Percentiles rank a stretch among this genome's conserved stretches.
Evolutionary conservation across 30 jellyfish, hydroid and myxozoan species (phyloP).

Genomic region (Aurelia coerulea): DNA sequence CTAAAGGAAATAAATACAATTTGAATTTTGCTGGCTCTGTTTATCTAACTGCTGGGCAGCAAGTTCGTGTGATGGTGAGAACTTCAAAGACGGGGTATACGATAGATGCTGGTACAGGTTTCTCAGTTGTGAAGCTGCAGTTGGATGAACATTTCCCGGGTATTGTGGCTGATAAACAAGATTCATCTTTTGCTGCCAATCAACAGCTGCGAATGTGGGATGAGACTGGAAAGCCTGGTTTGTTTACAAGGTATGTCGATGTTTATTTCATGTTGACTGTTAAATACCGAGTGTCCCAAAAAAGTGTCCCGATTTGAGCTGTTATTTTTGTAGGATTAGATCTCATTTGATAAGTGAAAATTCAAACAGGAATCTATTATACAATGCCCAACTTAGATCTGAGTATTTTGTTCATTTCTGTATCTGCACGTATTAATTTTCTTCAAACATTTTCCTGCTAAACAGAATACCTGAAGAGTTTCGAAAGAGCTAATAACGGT

Average conservation of each 20-base stretch:
- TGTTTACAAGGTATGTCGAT: slow-evolving; percentile 64
- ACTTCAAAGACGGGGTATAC: slow-evolving; percentile 36
- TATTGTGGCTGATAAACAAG: slow-evolving; percentile 64
- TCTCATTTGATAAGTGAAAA: too few species aligned
- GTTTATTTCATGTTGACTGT: too few species aligned
- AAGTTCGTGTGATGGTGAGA: slow-evolving; percentile 59
- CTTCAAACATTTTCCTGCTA: too few species aligned
- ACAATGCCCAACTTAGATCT: too few species aligned
- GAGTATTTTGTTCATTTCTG: too few species aligned
- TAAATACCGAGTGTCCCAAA: too few species aligned
- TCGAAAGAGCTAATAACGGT: too few species aligned
- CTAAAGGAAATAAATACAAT: slow-evolving; percentile 32
- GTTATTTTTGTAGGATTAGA: too few species aligned
- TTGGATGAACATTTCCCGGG: slow-evolving; percentile 93
- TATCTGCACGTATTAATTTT: too few species aligned
- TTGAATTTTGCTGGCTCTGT: slow-evolving; percentile 86
- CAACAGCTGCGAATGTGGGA: slow-evolving; percentile 54
- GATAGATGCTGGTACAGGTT: slow-evolving; percentile 60
- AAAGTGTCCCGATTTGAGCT: too few species aligned
- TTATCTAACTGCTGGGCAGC: slow-evolving; percentile 81
- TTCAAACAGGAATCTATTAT: too few species aligned
- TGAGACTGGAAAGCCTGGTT: slow-evolving; percentile 73
- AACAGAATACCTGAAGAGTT: too few species aligned
- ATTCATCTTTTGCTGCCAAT: slow-evolving; percentile 38
- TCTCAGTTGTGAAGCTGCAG: slow-evolving; percentile 78